Base-by-base conservation (phyloP, 2,113 vertebrate species). In the Gymnocephalus cernua region DNA sequence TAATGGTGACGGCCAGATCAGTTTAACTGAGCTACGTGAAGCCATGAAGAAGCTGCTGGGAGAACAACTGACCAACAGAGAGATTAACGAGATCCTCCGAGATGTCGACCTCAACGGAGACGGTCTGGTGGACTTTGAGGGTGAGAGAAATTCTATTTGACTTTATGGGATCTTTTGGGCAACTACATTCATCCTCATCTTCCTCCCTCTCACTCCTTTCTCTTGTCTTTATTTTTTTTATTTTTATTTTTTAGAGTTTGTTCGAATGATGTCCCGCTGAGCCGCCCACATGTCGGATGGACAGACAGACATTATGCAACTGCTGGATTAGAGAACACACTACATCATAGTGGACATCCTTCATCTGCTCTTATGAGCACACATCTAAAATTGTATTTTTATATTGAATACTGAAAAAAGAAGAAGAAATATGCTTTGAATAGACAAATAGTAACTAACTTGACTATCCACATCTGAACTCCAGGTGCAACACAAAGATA, bases 101-200 rank as follows among this genome's bases (percentile, higher is more conserved):
- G 98, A 99, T 0, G 94, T 96, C 0, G 98, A 99, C 92, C 95
- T 98, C 86, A 99, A 99, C 0, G 97, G 97, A 6, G 98, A 99
- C 0, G 97, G 97, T 12, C 94, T 96, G 86, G 96, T 99, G 67
- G 97, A 99, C 89, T 99, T 99, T 0, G 97, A 99, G 95, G 98
- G 98, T 99, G 88, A 86, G 57, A 29, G 2, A 44, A 19, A 18
- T 7, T 27, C 9, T 25, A 21, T 70, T 59, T 32, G 8, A 59
- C 18, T 59, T 0, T 2, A 5, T 25, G 13, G 29, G 29, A 77
- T 6, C 1, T 35, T 38, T 38, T 7, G 21, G 3, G 5, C 4
- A 2, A 25, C 14, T 1, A 0, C 35, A 10, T 53, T 58, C 25
- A 4, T 66, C 32, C 27, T 65, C 13, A 25, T 27, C 38, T 21